Evolutionary conservation across 2,888 invertebrate genomes (phyloP), one percentile per base, ranked within the genome.

Genomic region (Chloromyia formosa): DNA sequence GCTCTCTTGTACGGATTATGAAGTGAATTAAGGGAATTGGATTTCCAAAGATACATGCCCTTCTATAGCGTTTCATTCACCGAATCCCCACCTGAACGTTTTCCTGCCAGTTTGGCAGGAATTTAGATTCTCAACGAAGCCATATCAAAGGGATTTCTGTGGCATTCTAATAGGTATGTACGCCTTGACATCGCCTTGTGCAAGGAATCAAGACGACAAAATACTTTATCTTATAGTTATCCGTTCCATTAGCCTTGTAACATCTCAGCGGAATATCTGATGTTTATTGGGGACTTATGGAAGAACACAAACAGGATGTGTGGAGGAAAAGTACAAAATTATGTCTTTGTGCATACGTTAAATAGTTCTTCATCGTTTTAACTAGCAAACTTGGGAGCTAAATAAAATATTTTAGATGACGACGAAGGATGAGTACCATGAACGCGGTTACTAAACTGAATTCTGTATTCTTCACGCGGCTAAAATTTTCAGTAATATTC

Each of bases 21-120:
- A 64, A 64, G 45, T 64, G 45, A 64, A 64, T 64, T 64, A 64
- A 42, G 42, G n/a, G 64, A 64, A 42, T 64, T 64, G 64, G 45
- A 64, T 40, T 64, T 64, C 64, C 7, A 42, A 62, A 27, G 62
- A 27, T 58, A 58, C 22, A 58, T 58, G 23, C 58, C 58, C 22
- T 58, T 5, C n/a, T n/a, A 23, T 22, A 58, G 22, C 58, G 23
- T 58, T 58, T 58, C 58, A n/a, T 12, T 42, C n/a, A n/a, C n/a
- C n/a, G n/a, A 12, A 42, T 42, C 58, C 58, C 18, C 58, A 20
- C 58, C 58, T 23, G 22, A n/a, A 9, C 58, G 16, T n/a, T 16
- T 10, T n/a, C 0, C 1, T 58, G 5, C 4, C 58, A 22, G 18
- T n/a, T n/a, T n/a, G n/a, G 22, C 1, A 9, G 1, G 58, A 58